These are phyloP conservation scores for Parelbella ahira DNA, from an alignment of 2,888 invertebrate species.

Conservation along the genomic window DNA sequence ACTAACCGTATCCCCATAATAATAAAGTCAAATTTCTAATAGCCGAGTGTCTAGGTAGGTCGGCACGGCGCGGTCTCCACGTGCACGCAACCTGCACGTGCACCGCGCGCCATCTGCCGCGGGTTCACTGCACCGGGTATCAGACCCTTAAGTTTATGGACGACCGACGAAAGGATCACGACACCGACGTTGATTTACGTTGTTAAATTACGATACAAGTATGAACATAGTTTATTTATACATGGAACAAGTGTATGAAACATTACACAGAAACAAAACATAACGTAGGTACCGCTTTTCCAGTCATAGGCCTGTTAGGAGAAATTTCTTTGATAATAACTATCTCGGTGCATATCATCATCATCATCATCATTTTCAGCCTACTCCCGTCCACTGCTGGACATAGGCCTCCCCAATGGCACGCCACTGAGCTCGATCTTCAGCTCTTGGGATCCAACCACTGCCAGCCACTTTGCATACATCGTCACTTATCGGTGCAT, in stretches of 20 bases:
- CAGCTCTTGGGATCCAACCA: too few relatives aligned
- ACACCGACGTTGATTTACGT: slow-evolving; percentile 25
- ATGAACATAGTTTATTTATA: slow-evolving; percentile 29
- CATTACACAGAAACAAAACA: slow-evolving; percentile 1
- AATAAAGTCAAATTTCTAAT: slow-evolving; percentile 11
- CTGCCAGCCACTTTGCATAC: too few relatives aligned
- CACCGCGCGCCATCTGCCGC: slow-evolving; percentile 46
- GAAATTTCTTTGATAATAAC: too few relatives aligned
- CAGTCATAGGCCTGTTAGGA: too few relatives aligned
- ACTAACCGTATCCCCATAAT: background rate
- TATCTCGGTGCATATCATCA: too few relatives aligned
- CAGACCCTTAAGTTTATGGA: slow-evolving; percentile 38
- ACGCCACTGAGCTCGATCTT: too few relatives aligned
- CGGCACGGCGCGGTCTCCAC: slow-evolving; percentile 30
- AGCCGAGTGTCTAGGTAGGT: background rate
- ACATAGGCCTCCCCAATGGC: too few relatives aligned
- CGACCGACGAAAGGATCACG: slow-evolving; percentile 9
- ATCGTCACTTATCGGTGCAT: too few relatives aligned
- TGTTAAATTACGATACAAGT: slow-evolving; percentile 26
- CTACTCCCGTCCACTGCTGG: too few relatives aligned
- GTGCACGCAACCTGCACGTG: slow-evolving; percentile 49
- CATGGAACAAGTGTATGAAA: slow-evolving; percentile 22
- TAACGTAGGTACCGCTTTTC: too few relatives aligned
- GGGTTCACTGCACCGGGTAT: slow-evolving; percentile 50
- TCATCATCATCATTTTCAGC: too few relatives aligned